Conservation (phyloP, 2,113 vertebrate species). For the Seriola aureovittata region DNA sequence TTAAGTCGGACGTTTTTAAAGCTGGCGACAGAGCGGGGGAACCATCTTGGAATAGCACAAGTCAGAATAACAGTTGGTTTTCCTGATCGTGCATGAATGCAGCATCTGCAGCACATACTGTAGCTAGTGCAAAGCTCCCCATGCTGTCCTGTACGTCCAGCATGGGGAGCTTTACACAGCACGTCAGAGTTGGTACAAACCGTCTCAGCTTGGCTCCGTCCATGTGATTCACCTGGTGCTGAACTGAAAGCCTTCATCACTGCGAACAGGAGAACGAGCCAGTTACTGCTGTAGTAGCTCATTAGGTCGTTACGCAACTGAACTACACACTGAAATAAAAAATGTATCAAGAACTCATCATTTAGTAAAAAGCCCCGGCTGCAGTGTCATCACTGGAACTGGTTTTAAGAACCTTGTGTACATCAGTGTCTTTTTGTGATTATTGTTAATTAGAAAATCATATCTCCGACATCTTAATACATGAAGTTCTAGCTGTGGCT, state of each 20-base stretch:
- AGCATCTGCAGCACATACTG: too few species aligned
- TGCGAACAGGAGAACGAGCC: slow-evolving; percentile 14
- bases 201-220: neutral
- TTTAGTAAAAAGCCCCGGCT: slow-evolving; percentile 30
- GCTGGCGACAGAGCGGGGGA: too few species aligned
- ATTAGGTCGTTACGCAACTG: slow-evolving; percentile 27
- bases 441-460: neutral
- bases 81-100: too few species aligned
- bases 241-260: neutral
- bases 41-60: too few species aligned
- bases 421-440: neutral
- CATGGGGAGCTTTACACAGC: too few species aligned
- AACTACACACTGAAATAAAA: slow-evolving; percentile 22
- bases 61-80: too few species aligned
- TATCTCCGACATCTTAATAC: slow-evolving; percentile 32
- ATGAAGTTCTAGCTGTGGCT: neutral
- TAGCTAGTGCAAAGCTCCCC: too few species aligned
- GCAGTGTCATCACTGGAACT: neutral
- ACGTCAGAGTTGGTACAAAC: too few species aligned
- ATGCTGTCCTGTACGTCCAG: too few species aligned
- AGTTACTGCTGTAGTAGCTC: neutral
- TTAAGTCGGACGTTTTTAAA: neutral
- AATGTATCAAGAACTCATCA: slow-evolving; percentile 25
- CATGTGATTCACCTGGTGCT: neutral
- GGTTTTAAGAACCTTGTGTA: neutral